Conservation (phyloP, 37 sponge, comb jelly and placozoan genomes). For the Halisarca cf. caerulea region DNA sequence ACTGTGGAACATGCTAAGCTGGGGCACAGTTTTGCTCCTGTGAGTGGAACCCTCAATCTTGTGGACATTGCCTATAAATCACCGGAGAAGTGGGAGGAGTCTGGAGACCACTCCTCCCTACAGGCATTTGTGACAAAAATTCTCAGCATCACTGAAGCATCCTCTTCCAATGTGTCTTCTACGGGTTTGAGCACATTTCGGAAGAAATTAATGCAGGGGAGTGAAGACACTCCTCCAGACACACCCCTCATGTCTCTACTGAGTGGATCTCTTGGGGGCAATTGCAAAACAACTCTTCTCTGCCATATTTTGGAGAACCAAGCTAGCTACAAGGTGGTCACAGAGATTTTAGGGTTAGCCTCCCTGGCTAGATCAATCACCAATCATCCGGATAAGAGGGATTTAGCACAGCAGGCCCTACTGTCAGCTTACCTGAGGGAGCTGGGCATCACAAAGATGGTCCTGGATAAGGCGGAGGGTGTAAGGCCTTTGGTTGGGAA, state of each 20-base stretch:
- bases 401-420: constrained; percentile 70
- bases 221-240: neutral
- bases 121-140: neutral
- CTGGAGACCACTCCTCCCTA: neutral
- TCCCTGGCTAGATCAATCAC: constrained; percentile 44
- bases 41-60: constrained; percentile 72
- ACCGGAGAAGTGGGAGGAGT: neutral
- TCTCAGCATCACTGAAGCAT: neutral
- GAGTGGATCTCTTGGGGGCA: constrained; percentile 67
- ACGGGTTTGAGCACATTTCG: neutral
- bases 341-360: constrained; percentile 17
- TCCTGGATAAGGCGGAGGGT: constrained; percentile 19
- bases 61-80: constrained; percentile 27
- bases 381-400: constrained; percentile 71
- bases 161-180: neutral
- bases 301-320: constrained; percentile 10
- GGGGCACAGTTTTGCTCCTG: constrained; percentile 64
- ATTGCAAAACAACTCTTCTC: constrained; percentile 70
- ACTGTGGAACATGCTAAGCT: constrained; percentile 76
- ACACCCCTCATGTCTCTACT: constrained; percentile 45
- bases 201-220: neutral
- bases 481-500: neutral
- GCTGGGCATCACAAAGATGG: constrained; percentile 36
- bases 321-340: neutral
- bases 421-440: constrained; percentile 78